These are phyloP conservation scores for Sipha flava DNA, from an alignment of 1,140 invertebrate genomes.

Conservation along the genomic window DNA sequence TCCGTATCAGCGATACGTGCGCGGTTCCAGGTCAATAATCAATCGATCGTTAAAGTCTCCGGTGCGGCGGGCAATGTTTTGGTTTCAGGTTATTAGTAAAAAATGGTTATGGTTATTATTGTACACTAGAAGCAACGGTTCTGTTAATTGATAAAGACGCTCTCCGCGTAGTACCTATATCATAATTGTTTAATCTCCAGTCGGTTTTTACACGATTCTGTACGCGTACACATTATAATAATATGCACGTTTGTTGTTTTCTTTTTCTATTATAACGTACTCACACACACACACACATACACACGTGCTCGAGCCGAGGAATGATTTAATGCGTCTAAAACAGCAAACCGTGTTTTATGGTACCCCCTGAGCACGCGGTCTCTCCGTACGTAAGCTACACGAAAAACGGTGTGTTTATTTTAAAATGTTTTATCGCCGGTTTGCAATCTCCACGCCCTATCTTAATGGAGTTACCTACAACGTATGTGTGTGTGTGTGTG, in stretches of 20 bases:
- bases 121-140: too few relatives aligned
- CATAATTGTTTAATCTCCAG: not conserved
- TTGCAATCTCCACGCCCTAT: constrained; percentile 5
- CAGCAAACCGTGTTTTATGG: constrained; percentile 6
- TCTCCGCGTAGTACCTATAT: not conserved
- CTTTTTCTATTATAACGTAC: not conserved
- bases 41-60: too few relatives aligned
- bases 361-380: not conserved
- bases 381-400: not conserved
- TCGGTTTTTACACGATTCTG: not conserved
- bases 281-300: not conserved
- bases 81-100: too few relatives aligned
- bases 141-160: not conserved
- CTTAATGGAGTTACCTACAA: not conserved
- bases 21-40: too few relatives aligned
- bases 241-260: not conserved
- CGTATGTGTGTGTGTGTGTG: too few relatives aligned
- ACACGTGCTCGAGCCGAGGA: not conserved
- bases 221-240: not conserved
- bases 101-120: too few relatives aligned
- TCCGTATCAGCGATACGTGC: too few relatives aligned
- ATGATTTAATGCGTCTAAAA: constrained; percentile 15
- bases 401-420: constrained; percentile 7
- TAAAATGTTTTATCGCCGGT: constrained; percentile 13
- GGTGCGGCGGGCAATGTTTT: too few relatives aligned